Conservation (phyloP, 1,140 invertebrate species). For the Zaprionus capensis region DNA sequence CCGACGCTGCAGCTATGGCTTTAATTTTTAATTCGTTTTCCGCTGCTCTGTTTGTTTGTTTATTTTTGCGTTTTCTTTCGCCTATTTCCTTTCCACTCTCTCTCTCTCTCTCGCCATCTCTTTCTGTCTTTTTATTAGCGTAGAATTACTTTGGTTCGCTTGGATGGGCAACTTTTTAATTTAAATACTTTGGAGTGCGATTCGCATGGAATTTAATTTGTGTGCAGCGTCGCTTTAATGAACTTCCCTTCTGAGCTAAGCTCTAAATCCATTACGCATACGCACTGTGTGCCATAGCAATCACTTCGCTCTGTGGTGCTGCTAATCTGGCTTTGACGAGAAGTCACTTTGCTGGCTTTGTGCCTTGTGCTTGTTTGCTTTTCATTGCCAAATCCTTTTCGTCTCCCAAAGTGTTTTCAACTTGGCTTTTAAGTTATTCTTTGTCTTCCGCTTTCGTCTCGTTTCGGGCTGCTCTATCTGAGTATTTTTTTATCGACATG, state of each 20-base stretch:
- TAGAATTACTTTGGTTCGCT: constrained; percentile 51
- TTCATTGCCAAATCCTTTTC: constrained; percentile 75
- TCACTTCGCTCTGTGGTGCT: constrained; percentile 15
- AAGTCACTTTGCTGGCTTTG: constrained; percentile 69
- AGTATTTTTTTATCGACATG: constrained; percentile 54
- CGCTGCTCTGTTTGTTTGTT: constrained; percentile 56
- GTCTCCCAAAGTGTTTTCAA: constrained; percentile 61
- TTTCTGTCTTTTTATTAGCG: constrained; percentile 6
- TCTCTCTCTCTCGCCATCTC: constrained; percentile 25
- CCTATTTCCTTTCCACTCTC: background rate
- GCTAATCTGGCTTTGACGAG: constrained; percentile 60
- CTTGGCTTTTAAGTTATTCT: constrained; percentile 65
- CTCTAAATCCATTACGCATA: constrained; percentile 71
- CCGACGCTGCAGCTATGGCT: constrained; percentile 51
- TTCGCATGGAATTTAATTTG: constrained; percentile 57
- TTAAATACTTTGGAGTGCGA: constrained; percentile 38
- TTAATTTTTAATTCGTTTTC: constrained; percentile 71
- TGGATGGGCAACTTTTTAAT: constrained; percentile 59
- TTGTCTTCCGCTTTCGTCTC: background rate
- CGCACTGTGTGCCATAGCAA: constrained; percentile 48
- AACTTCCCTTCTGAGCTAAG: constrained; percentile 38
- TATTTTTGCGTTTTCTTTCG: background rate
- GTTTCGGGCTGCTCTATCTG: constrained; percentile 18
- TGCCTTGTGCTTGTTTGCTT: constrained; percentile 64
- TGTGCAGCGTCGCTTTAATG: constrained; percentile 43